These are phyloP conservation scores for Arenaria interpres DNA, from an alignment of 2,113 vertebrate species.

Conservation along the genomic window DNA sequence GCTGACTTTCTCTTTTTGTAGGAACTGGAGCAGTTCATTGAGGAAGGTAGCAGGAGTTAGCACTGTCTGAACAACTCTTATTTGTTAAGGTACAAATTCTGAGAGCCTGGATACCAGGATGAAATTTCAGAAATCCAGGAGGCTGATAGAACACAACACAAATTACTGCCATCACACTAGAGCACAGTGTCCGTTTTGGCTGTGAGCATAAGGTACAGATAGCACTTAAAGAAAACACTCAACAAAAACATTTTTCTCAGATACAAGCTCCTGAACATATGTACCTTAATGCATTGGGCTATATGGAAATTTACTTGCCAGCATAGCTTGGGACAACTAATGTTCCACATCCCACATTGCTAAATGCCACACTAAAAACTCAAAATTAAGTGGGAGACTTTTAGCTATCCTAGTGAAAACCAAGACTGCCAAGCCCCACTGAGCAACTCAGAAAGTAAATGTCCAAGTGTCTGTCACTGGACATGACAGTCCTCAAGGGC, in stretches of 20 bases:
- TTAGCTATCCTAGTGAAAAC: background rate
- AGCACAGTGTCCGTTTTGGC: background rate
- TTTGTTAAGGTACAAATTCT: background rate
- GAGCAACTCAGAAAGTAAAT: background rate
- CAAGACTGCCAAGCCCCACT: background rate
- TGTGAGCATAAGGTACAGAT: background rate
- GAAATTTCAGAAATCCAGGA: constrained; percentile 1
- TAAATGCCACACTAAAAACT: background rate
- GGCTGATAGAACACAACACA: background rate
- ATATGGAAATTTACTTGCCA: background rate
- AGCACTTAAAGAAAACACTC: background rate
- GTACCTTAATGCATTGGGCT: background rate
- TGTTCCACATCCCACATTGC: background rate
- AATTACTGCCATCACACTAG: background rate
- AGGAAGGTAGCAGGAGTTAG: background rate
- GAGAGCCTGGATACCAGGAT: background rate
- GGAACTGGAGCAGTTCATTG: background rate
- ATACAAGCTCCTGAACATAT: background rate
- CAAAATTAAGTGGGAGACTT: background rate
- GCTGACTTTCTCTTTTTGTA: background rate
- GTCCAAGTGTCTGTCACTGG: background rate
- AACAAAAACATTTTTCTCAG: background rate
- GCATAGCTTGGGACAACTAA: background rate
- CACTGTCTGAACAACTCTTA: background rate
- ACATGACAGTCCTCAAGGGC: background rate